Evolutionary conservation across 1,140 invertebrate species (phyloP), one percentile per base, ranked within the genome.

Genomic region (Ips nitidus): DNA sequence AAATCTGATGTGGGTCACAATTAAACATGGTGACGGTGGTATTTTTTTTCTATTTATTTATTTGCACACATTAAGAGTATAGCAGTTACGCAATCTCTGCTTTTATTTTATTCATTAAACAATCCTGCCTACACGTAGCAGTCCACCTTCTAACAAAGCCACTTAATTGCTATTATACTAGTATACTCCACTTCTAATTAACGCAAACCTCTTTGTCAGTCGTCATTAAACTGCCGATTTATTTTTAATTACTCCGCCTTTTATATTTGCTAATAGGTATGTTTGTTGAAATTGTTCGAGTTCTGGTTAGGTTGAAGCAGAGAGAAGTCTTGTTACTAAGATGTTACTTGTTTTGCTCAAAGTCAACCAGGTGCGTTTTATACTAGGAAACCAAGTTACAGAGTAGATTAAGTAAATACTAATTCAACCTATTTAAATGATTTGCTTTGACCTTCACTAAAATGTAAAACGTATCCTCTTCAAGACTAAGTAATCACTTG

Each of bases 191-290:
- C 45, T 52, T 60, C 43, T 67, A 67, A 67, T 67, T 67, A 67
- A 60, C 65, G 60, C 56, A 60, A 59, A 47, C n/a, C 65, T 67
- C 56, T 67, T 67, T 59, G 65, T 67, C 57, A 59, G 60, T 67
- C 57, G 60, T 60, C 56, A 52, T 52, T 60, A 60, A 47, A 66
- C 38, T 41, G 40, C 43, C 56, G 56, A 67, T 59, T 67, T 67
- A 59, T 60, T 59, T 67, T 66, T 66, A 38, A 22, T 38, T 55
- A 55, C n/a, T 22, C 6, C 36, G 37, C 37, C 37, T 55, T 55
- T 55, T 55, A 55, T 55, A 38, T 22, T 22, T 22, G 22, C 22
- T 22, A 22, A 22, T 22, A 22, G 22, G 22, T 22, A 22, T 0
- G 22, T 22, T 22, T 22, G 22, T 22, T 22, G 22, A 22, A 22